Evolutionary conservation across 2,797 vertebrate genomes (phyloP).

Genomic region (Tenualosa thibaudeaui): DNA sequence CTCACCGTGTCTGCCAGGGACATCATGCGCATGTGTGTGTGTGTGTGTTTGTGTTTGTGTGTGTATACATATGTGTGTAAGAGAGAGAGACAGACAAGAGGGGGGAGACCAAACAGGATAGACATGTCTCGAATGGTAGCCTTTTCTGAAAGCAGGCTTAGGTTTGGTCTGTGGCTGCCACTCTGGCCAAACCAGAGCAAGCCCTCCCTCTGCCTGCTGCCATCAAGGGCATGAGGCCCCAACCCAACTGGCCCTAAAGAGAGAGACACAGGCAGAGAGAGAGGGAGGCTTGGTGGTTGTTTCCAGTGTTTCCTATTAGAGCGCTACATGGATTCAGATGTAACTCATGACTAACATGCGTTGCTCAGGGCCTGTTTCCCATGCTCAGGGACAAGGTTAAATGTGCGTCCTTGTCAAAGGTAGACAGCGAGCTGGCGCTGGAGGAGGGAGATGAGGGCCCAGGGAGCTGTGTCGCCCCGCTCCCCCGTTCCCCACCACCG

Average conservation of each 20-base stretch:
- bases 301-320: constrained; percentile 1
- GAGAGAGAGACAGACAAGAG: background rate
- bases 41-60: background rate
- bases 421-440: background rate
- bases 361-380: background rate
- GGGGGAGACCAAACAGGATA: background rate
- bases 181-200: background rate
- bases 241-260: background rate
- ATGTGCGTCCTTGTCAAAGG: background rate
- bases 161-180: constrained; percentile 19
- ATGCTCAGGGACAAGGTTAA: constrained; percentile 2
- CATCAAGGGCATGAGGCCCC: background rate
- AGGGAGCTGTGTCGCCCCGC: constrained; percentile 34
- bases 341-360: background rate
- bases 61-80: background rate
- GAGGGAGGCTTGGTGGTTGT: background rate
- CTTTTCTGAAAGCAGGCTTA: background rate
- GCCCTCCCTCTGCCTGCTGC: background rate
- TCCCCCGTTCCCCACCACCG: constrained; percentile 22
- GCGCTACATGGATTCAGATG: background rate
- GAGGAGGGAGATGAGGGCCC: background rate
- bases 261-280: background rate
- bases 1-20: constrained; percentile 72
- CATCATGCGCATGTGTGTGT: constrained; percentile 53
- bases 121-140: background rate